Evolutionary conservation across 2,797 vertebrate species (phyloP).

Genomic region (Antennarius maculatus): DNA sequence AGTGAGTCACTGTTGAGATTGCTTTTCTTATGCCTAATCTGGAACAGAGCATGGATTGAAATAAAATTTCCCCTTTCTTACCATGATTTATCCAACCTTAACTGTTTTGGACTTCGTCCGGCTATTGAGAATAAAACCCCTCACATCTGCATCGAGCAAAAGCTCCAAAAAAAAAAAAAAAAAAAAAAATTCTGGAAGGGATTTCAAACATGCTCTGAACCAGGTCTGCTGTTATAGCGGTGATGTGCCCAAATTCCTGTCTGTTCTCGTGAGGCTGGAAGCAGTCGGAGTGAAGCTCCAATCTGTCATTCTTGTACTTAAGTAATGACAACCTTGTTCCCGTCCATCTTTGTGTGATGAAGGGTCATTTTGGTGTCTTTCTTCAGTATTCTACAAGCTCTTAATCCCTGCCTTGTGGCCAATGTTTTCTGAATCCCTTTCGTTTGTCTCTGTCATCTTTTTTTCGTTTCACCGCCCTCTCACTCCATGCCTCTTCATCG

Average conservation of each 20-base stretch:
- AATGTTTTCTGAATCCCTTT: conserved; percentile 47
- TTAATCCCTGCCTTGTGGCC: conserved; percentile 61
- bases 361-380: conserved; percentile 73
- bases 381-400: conserved; percentile 59
- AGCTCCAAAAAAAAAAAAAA: conserved; percentile 12
- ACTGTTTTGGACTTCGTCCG: conserved; percentile 42
- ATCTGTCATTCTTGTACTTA: conserved; percentile 71
- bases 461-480: conserved; percentile 22
- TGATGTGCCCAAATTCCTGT: conserved; percentile 75
- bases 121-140: conserved; percentile 41
- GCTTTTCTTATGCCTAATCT: conserved; percentile 54
- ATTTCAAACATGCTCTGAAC: conserved; percentile 59
- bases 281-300: conserved; percentile 71
- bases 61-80: conserved; percentile 35
- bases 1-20: conserved; percentile 41
- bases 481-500: conserved; percentile 9
- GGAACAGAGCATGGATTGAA: conserved; percentile 28
- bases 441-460: conserved; percentile 42
- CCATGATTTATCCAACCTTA: conserved; percentile 43
- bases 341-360: conserved; percentile 62
- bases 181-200: conserved; percentile 51
- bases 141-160: conserved; percentile 61
- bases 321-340: conserved; percentile 67
- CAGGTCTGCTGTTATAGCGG: conserved; percentile 68
- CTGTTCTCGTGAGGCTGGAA: conserved; percentile 75